Conservation (phyloP, 2,888 invertebrate genomes). For the Bugula neritina region DNA sequence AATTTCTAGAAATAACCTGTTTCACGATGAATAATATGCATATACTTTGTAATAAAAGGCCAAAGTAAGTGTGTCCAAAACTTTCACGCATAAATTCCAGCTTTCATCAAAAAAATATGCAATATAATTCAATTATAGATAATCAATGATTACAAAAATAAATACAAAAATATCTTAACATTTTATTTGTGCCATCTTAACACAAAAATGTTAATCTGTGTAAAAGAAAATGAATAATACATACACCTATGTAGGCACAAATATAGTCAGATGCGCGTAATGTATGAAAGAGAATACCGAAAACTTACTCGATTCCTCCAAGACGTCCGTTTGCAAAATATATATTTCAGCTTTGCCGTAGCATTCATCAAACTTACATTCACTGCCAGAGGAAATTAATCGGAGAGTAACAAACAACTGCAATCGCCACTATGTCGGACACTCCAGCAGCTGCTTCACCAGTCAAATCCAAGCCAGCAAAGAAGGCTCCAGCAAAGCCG, state of each 20-base stretch:
- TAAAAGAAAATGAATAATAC: neutral
- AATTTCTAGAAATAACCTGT: neutral
- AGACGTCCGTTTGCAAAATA: constrained; percentile 12
- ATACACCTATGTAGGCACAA: neutral
- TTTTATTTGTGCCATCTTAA: too few relatives aligned
- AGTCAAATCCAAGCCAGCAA: constrained; percentile 20
- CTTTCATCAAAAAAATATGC: neutral
- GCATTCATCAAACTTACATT: too few relatives aligned
- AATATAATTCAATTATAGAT: neutral
- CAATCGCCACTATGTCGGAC: constrained; percentile 26
- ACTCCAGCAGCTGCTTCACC: constrained; percentile 16
- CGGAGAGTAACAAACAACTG: neutral
- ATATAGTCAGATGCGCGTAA: neutral
- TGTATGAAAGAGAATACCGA: neutral
- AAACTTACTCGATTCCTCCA: neutral
- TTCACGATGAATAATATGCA: neutral
- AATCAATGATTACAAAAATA: neutral
- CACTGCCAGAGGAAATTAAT: too few relatives aligned
- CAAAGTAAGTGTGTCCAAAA: neutral
- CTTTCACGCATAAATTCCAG: neutral
- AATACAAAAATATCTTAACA: constrained; percentile 10
- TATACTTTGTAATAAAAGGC: neutral
- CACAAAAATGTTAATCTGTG: neutral
- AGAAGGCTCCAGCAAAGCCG: constrained; percentile 30
- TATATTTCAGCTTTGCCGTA: neutral